Evolutionary conservation across 2,888 invertebrate genomes (phyloP).

Genomic region (Polydrusus cervinus): DNA sequence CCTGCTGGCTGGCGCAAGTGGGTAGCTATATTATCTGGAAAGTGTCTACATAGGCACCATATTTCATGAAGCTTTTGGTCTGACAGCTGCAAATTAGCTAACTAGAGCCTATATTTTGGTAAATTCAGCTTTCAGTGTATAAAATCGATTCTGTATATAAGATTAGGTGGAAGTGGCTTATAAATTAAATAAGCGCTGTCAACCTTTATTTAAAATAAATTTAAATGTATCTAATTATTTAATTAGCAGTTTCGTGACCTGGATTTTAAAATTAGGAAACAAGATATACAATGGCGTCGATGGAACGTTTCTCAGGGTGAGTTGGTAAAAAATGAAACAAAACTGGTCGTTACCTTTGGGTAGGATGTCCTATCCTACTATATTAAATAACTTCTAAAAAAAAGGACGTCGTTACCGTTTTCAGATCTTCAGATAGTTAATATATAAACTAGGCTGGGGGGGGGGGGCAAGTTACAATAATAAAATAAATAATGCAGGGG

Average conservation of each 20-base stretch:
- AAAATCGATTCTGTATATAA: conserved; percentile 44
- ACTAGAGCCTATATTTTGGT: conserved; percentile 52
- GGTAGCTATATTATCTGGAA: conserved; percentile 52
- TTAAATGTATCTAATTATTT: not conserved
- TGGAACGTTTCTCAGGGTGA: no score
- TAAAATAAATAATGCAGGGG: no score
- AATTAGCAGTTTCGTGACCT: not conserved
- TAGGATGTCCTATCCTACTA: no score
- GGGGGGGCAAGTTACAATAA: no score
- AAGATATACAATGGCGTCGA: no score
- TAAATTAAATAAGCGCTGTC: conserved; percentile 20
- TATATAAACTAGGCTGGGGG: no score
- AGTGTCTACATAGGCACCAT: conserved; percentile 55
- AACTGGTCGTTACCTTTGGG: no score
- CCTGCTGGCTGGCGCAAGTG: conserved; percentile 45
- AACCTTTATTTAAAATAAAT: conserved; percentile 3
- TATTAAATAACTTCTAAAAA: no score
- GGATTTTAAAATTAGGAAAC: not conserved
- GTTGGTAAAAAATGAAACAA: no score
- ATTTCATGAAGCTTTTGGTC: conserved; percentile 52
- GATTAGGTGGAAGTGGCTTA: conserved; percentile 34
- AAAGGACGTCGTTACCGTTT: no score
- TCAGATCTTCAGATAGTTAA: no score
- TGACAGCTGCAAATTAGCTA: conserved; percentile 56
- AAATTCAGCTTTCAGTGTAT: conserved; percentile 44